Base-by-base conservation (phyloP, 2,113 vertebrate genomes). In the Brachyhypopomus gauderio region DNA sequence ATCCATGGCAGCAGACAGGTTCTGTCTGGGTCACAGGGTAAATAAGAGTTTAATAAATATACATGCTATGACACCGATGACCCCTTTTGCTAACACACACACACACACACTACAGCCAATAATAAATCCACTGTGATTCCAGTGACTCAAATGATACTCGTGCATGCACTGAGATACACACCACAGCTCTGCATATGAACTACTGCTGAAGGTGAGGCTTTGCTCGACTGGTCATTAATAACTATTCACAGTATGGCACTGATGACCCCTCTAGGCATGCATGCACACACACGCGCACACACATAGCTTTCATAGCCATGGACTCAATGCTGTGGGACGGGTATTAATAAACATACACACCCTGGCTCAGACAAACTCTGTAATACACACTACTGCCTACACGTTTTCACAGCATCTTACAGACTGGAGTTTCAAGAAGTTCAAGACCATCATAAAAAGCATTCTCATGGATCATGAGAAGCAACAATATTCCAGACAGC, bases 1-100 rank as follows among this genome's bases (percentile, higher is more conserved):
- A 93, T 92, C 85, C 89, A 90, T 92, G 93, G 89, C 87, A 94
- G 88, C 86, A 90, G 89, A 92, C 89, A 93, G 91, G 90, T 93
- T 91, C 89, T 89, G 93, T 92, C 89, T 94, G 87, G 87, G 87
- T 91, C 92, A 91, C 88, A 89, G 86, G 90, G 89, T 88, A 92
- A 92, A 92, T 89, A 70, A 74, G 58, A 67, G 75, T 62, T 89
- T 90, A 89, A 89, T 88, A 89, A 86, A 90, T 79, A 85, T 75
- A 67, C 76, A 85, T 63, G 23, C 62, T 67, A 75, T 36, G 55
- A 22, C 41, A 85, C 75, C 23, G 52, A 59, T 81, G 60, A 84
- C 69, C 70, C 75, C n/a, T 72, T 14, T 25, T 52, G 76, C 45
- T 52, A 25, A 41, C 36, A 52, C 36, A 48, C 23, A 41, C 52